These are phyloP conservation scores for Synergus umbraculus DNA, from an alignment of 2,888 invertebrate genomes.

Conservation along the genomic window DNA sequence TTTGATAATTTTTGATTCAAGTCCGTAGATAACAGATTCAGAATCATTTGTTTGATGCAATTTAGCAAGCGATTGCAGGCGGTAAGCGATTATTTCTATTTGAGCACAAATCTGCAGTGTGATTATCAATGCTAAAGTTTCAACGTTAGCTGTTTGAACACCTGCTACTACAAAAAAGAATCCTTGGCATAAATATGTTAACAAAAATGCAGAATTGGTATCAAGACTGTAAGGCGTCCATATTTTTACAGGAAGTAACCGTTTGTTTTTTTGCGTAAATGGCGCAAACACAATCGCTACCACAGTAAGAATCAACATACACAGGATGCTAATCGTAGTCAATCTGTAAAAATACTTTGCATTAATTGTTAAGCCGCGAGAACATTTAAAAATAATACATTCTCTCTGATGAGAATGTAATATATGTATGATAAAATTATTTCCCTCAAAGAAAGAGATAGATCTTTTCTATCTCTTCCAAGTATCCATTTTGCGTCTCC, in stretches of 20 bases:
- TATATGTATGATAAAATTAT: neutral
- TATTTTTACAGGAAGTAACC: constrained; percentile 49
- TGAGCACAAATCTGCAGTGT: constrained; percentile 58
- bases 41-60: neutral
- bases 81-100: constrained; percentile 52
- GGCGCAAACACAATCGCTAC: neutral
- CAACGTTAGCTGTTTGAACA: constrained; percentile 52
- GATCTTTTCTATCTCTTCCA: too few species aligned
- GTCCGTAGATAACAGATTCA: neutral
- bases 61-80: constrained; percentile 42
- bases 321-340: neutral
- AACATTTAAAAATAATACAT: neutral
- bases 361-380: neutral
- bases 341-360: neutral
- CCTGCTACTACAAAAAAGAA: constrained; percentile 52
- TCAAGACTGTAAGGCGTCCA: constrained; percentile 57
- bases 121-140: constrained; percentile 56
- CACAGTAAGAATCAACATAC: neutral
- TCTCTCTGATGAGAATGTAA: too few species aligned
- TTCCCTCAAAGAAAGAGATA: too few species aligned
- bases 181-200: constrained; percentile 56
- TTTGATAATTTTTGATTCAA: neutral
- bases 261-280: neutral
- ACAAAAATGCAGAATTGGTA: constrained; percentile 44
- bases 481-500: too few species aligned